Evolutionary conservation across 2,113 vertebrate species (phyloP).

Genomic region (Sinosuthora webbiana): DNA sequence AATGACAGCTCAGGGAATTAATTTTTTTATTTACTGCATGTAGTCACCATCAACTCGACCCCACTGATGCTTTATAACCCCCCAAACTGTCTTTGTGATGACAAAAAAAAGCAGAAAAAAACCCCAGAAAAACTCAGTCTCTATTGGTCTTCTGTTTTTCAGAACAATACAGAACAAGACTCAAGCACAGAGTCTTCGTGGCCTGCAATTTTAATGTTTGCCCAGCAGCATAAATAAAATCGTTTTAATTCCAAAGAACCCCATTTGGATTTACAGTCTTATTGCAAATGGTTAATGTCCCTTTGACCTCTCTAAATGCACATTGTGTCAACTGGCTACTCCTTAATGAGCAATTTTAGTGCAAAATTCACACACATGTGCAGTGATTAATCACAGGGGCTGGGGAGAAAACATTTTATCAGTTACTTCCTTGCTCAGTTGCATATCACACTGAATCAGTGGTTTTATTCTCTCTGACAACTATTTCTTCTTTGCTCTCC

Average conservation of each 20-base stretch:
- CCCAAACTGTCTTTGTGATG: not conserved
- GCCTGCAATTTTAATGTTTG: not conserved
- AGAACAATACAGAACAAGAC: not conserved
- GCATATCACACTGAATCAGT: not conserved
- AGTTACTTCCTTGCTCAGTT: not conserved
- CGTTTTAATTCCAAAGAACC: not conserved
- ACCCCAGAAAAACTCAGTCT: not conserved
- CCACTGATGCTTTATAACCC: not conserved
- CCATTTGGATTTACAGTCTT: not conserved
- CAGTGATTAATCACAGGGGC: not conserved
- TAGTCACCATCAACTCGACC: not conserved
- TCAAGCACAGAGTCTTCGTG: not conserved
- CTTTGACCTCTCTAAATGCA: not conserved
- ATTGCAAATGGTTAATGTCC: not conserved
- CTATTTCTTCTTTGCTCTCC: not conserved
- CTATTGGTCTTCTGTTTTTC: not conserved
- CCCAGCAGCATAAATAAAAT: not conserved
- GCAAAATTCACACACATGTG: not conserved
- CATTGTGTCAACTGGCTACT: not conserved
- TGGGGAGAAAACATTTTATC: not conserved
- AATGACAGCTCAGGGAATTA: not conserved
- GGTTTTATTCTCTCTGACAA: not conserved
- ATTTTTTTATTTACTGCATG: not conserved
- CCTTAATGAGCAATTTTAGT: not conserved
- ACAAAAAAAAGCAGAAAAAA: not conserved